These are phyloP conservation scores for Phenacoccus solenopsis DNA, from an alignment of 1,140 invertebrate species.

Conservation along the genomic window DNA sequence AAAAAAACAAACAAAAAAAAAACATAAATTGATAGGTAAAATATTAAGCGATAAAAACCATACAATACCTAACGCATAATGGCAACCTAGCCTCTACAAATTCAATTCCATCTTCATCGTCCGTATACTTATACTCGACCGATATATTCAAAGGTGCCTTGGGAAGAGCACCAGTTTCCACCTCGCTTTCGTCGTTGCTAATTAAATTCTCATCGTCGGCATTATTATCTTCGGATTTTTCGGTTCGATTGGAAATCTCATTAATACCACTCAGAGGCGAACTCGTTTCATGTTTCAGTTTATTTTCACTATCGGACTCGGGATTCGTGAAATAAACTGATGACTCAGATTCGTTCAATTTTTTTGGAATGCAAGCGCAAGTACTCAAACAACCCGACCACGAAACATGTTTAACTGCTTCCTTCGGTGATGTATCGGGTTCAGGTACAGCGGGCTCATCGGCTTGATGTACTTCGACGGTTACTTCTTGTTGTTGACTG, in stretches of 20 bases:
- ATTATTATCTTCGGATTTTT: background rate
- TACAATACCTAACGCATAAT: background rate
- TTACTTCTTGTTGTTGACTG: background rate
- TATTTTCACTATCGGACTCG: background rate
- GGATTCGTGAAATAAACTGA: slow-evolving; percentile 8
- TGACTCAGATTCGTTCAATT: slow-evolving; percentile 11
- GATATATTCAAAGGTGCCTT: slow-evolving; percentile 40
- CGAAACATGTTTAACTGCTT: background rate
- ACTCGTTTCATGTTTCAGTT: background rate
- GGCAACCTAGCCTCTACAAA: slow-evolving; percentile 49
- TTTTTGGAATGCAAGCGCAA: slow-evolving; percentile 6
- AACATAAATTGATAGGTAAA: no score
- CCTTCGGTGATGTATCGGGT: background rate
- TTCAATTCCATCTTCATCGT: slow-evolving; percentile 51
- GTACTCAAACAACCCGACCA: background rate
- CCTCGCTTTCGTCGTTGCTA: background rate
- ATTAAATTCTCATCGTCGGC: background rate
- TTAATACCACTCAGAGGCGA: background rate
- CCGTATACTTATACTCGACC: slow-evolving; percentile 62
- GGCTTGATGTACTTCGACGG: no score
- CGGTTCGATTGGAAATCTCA: background rate
- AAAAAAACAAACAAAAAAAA: no score
- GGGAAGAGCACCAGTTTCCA: slow-evolving; percentile 9
- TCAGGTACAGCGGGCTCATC: no score
- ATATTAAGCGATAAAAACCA: no score